These are phyloP conservation scores for Bostrychus sinensis DNA, from an alignment of 2,113 vertebrate species.

Conservation along the genomic window DNA sequence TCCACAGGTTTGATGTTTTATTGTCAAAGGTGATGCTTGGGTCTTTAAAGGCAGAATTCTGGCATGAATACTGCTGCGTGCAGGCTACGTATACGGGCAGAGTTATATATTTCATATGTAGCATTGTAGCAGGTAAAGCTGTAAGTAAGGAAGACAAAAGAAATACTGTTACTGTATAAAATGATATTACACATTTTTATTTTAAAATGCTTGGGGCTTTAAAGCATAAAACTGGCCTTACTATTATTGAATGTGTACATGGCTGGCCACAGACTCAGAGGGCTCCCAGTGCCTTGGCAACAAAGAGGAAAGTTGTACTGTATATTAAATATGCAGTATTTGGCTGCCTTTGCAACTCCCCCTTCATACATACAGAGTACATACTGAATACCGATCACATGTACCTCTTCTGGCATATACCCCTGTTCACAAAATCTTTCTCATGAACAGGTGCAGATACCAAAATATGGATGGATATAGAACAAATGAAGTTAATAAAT, in stretches of 20 bases:
- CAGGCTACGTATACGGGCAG: background rate
- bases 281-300: background rate
- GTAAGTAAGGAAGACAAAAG: background rate
- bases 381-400: slow-evolving; percentile 3
- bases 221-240: background rate
- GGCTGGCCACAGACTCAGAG: background rate
- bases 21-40: background rate
- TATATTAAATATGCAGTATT: slow-evolving; percentile 15
- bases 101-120: background rate
- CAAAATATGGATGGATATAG: slow-evolving; percentile 24
- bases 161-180: background rate
- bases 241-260: background rate
- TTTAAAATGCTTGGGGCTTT: background rate
- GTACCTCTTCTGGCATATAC: background rate
- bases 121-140: background rate
- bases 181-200: background rate
- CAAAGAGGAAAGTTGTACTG: slow-evolving; percentile 12
- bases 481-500: slow-evolving; percentile 27
- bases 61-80: background rate
- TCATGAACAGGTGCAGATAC: slow-evolving; percentile 2
- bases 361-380: slow-evolving; percentile 1
- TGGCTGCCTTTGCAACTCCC: background rate
- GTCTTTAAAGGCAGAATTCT: background rate
- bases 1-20: slow-evolving; percentile 1
- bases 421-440: background rate